Evolutionary conservation across 2,797 vertebrate genomes (phyloP).

Genomic region (Argyrosomus regius): DNA sequence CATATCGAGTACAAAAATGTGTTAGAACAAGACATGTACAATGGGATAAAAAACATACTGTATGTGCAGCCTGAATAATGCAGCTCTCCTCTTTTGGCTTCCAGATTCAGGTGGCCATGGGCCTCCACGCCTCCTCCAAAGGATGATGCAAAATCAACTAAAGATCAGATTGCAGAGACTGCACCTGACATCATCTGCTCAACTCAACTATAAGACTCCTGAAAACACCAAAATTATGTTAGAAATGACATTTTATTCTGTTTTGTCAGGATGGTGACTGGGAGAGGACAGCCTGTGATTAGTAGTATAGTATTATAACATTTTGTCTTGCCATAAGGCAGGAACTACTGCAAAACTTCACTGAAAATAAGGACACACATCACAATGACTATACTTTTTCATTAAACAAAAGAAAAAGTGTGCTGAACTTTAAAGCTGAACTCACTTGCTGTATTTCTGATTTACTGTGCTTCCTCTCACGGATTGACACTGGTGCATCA

Average conservation of each 20-base stretch:
- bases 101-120: constrained; percentile 51
- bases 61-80: constrained; percentile 6
- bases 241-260: neutral
- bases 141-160: constrained; percentile 39
- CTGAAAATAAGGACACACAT: neutral
- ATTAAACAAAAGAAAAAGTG: neutral
- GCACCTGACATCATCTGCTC: constrained; percentile 51
- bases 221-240: neutral
- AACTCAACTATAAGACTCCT: constrained; percentile 36
- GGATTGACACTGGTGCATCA: neutral
- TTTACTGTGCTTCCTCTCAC: constrained; percentile 11
- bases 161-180: constrained; percentile 10
- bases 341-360: neutral
- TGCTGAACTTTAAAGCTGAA: neutral
- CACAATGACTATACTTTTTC: neutral
- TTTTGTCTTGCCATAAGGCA: neutral
- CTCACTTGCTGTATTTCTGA: neutral
- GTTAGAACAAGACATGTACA: neutral
- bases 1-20: neutral
- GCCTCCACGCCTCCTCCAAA: constrained; percentile 6
- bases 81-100: constrained; percentile 12
- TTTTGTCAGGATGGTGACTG: neutral
- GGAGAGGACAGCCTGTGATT: neutral
- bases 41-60: neutral
- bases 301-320: no score